Conservation (phyloP, 2,888 invertebrate species). For the Rhingia rostrata region DNA sequence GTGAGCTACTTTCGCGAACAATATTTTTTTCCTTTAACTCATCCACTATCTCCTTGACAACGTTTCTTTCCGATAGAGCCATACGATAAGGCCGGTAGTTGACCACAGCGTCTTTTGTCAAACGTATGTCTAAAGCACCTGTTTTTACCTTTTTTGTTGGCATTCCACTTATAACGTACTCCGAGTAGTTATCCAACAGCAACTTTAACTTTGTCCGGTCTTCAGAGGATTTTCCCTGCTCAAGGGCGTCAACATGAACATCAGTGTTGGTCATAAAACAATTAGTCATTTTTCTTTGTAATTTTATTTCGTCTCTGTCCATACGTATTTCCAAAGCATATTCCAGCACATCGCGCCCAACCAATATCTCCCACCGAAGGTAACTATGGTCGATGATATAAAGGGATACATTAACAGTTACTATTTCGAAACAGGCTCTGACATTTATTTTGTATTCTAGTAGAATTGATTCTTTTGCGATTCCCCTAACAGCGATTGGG, state of each 20-base stretch:
- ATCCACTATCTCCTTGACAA: too few species aligned
- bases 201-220: too few species aligned
- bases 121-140: too few species aligned
- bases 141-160: too few species aligned
- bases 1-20: constrained; percentile 28
- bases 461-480: constrained; percentile 19
- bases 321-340: constrained; percentile 22
- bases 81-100: too few species aligned
- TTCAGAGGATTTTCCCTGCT: too few species aligned
- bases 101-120: too few species aligned
- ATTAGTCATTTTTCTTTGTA: constrained; percentile 9
- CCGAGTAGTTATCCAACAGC: too few species aligned
- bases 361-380: constrained; percentile 22
- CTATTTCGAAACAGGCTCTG: neutral
- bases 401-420: constrained; percentile 7
- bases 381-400: constrained; percentile 18
- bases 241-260: too few species aligned
- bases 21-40: neutral
- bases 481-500: constrained; percentile 8
- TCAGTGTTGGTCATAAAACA: too few species aligned
- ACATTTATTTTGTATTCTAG: constrained; percentile 16
- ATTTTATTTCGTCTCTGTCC: constrained; percentile 13
- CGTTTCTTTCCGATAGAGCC: too few species aligned
- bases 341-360: constrained; percentile 32
- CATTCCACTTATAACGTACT: too few species aligned